Conservation (phyloP, 1,140 invertebrate species). For the Heliconius congener region DNA sequence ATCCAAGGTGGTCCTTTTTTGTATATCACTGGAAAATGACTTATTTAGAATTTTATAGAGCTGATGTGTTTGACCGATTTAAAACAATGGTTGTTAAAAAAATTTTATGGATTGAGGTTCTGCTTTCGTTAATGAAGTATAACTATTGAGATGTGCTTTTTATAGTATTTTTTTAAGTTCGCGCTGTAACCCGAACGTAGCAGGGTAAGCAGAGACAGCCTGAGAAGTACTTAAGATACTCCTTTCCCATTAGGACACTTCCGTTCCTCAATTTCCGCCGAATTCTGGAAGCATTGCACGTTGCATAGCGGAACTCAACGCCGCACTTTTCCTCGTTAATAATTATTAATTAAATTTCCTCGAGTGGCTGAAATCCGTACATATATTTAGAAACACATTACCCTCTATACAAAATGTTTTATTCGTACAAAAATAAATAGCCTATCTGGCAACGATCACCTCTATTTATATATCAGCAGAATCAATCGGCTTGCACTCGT, state of each 20-base stretch:
- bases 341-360: too few relatives aligned
- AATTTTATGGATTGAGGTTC: not conserved
- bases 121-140: not conserved
- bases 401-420: constrained; percentile 28
- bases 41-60: constrained; percentile 26
- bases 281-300: too few relatives aligned
- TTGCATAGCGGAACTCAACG: too few relatives aligned
- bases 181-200: too few relatives aligned
- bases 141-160: not conserved
- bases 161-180: too few relatives aligned
- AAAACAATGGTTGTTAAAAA: constrained; percentile 27
- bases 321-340: too few relatives aligned
- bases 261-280: too few relatives aligned
- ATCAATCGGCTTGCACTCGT: constrained; percentile 19
- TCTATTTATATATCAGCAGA: constrained; percentile 23
- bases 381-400: constrained; percentile 33
- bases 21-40: constrained; percentile 32
- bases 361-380: too few relatives aligned
- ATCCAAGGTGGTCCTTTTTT: constrained; percentile 38
- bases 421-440: constrained; percentile 33
- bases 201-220: too few relatives aligned
- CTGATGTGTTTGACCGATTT: constrained; percentile 29
- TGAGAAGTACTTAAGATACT: too few relatives aligned
- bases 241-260: too few relatives aligned
- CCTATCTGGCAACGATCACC: constrained; percentile 32